Conservation (phyloP, 2,888 invertebrate species). For the Aphidoletes aphidimyza region DNA sequence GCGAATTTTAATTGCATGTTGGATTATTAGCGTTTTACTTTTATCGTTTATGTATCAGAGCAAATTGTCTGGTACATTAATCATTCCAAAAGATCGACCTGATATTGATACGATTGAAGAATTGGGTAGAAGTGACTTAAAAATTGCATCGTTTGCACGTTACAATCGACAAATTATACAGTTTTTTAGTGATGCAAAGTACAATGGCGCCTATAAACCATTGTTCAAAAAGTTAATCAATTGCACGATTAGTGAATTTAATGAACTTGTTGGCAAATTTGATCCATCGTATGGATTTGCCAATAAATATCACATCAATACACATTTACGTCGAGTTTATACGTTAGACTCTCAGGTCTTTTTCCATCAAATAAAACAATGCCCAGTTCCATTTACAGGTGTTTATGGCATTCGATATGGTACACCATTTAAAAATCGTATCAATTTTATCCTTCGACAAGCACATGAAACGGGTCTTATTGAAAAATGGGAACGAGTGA, state of each 20-base stretch:
- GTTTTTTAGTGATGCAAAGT: constrained; percentile 64
- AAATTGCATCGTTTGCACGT: constrained; percentile 63
- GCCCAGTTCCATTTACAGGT: constrained; percentile 70
- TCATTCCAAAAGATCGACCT: constrained; percentile 62
- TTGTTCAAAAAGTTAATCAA: constrained; percentile 65
- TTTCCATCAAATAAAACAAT: constrained; percentile 63
- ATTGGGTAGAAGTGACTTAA: constrained; percentile 62
- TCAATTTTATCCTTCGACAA: constrained; percentile 67
- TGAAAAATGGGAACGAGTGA: constrained; percentile 62
- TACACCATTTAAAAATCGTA: constrained; percentile 69
- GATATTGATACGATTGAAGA: constrained; percentile 62
- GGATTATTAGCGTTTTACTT: constrained; percentile 63
- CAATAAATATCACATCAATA: constrained; percentile 67
- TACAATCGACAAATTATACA: constrained; percentile 64
- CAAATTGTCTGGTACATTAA: constrained; percentile 64
- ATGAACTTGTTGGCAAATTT: constrained; percentile 64
- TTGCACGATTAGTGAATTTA: constrained; percentile 66
- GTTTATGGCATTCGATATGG: constrained; percentile 71
- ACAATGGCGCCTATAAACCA: constrained; percentile 60
- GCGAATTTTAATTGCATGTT: constrained; percentile 62
- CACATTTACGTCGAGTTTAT: constrained; percentile 61
- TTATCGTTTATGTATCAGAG: constrained; percentile 64
- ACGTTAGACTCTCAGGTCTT: constrained; percentile 65
- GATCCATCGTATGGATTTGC: constrained; percentile 68
- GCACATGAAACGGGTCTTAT: constrained; percentile 69